Evolutionary conservation across 2,888 invertebrate species (phyloP).

Genomic region (Limenitis camilla): DNA sequence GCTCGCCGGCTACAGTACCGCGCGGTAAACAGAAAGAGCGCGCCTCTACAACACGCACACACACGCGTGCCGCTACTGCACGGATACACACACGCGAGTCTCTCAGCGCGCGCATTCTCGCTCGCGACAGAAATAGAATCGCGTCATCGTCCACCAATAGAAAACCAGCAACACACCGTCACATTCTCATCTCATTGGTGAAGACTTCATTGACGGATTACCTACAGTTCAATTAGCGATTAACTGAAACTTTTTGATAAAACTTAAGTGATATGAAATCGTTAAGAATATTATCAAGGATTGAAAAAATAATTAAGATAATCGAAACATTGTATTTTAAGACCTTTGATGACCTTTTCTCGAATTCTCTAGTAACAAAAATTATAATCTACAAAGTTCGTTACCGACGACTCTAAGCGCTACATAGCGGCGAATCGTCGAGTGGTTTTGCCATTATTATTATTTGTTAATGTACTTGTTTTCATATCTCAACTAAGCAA

Average conservation of each 20-base stretch:
- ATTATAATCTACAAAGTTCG: conserved; percentile 12
- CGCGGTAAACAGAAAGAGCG: conserved; percentile 72
- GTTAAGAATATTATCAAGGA: conserved; percentile 42
- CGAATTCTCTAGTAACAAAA: conserved; percentile 5
- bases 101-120: conserved; percentile 57
- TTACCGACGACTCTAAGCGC: conserved; percentile 12
- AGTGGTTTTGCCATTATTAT: background rate
- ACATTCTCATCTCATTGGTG: conserved; percentile 47
- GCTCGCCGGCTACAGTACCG: conserved; percentile 72
- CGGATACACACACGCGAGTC: conserved; percentile 31
- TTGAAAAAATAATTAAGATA: conserved; percentile 30
- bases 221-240: conserved; percentile 66
- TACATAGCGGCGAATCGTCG: background rate
- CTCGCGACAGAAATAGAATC: conserved; percentile 61
- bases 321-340: conserved; percentile 5
- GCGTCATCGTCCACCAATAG: conserved; percentile 57
- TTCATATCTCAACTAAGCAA: no score
- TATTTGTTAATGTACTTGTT: no score
- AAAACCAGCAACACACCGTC: conserved; percentile 44
- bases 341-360: conserved; percentile 8
- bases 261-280: conserved; percentile 62
- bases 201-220: conserved; percentile 62
- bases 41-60: conserved; percentile 65
- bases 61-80: conserved; percentile 32
- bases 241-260: conserved; percentile 70